A percentile compares a stretch with the other conserved stretches of the same genome.
These are phyloP conservation scores for Nymphalis c-album DNA, from an alignment of 2,888 invertebrate species.

Conservation along the genomic window DNA sequence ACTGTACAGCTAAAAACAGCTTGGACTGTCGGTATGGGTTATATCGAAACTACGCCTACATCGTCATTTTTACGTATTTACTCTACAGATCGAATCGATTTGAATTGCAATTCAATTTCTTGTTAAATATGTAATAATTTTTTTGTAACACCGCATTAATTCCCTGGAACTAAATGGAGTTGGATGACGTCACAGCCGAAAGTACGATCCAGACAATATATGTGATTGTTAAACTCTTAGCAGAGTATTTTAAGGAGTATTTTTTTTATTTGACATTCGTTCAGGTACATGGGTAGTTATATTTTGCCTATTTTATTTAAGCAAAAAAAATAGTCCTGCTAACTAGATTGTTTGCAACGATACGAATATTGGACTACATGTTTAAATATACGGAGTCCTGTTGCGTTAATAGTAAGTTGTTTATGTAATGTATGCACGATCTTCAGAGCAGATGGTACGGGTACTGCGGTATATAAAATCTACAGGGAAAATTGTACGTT, in stretches of 20 bases:
- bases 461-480: conserved; percentile 20
- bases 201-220: too few species aligned
- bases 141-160: too few species aligned
- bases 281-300: too few species aligned
- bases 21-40: background rate
- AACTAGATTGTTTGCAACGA: background rate
- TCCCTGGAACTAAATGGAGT: too few species aligned
- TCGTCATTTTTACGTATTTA: background rate
- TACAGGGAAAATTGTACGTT: conserved; percentile 18
- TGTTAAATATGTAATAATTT: too few species aligned
- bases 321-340: background rate
- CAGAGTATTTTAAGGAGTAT: too few species aligned
- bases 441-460: conserved; percentile 22
- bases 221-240: too few species aligned
- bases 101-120: too few species aligned
- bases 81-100: too few species aligned
- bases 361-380: background rate
- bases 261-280: too few species aligned
- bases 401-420: background rate
- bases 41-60: background rate
- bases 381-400: background rate
- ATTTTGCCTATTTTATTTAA: background rate
- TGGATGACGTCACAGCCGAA: too few species aligned
- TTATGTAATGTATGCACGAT: conserved; percentile 1
- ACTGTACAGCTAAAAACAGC: background rate